Evolutionary conservation across 2,888 invertebrate genomes (phyloP).

Genomic region (Spilosoma lubricipeda): DNA sequence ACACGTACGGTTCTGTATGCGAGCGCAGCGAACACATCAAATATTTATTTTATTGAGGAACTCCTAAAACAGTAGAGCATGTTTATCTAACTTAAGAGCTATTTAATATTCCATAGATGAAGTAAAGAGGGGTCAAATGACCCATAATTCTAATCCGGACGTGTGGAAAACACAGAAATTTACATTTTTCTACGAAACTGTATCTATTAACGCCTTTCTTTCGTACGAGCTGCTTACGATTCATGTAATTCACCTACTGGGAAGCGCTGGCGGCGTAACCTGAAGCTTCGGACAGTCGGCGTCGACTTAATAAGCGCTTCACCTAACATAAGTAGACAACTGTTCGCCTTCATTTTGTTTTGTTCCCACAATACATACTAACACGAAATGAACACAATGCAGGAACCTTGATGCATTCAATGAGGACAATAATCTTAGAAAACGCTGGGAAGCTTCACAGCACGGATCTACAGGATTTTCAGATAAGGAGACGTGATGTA

Average conservation of each 20-base stretch:
- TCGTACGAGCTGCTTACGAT: constrained; percentile 65
- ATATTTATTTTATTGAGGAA: constrained; percentile 39
- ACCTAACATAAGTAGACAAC: constrained; percentile 31
- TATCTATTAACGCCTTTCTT: constrained; percentile 68
- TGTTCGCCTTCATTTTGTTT: constrained; percentile 21
- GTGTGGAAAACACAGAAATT: constrained; percentile 68
- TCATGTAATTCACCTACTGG: constrained; percentile 58
- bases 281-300: constrained; percentile 32
- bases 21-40: constrained; percentile 30
- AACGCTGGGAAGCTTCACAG: not conserved
- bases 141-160: constrained; percentile 73
- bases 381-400: not conserved
- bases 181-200: constrained; percentile 77
- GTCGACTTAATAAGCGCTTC: constrained; percentile 35
- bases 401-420: not conserved
- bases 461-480: not conserved
- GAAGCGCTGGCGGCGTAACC: constrained; percentile 33
- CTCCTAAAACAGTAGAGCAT: constrained; percentile 34
- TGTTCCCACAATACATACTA: constrained; percentile 6
- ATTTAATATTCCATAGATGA: constrained; percentile 74
- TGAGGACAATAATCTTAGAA: not conserved
- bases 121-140: constrained; percentile 71
- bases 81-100: constrained; percentile 56
- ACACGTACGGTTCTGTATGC: constrained; percentile 12
- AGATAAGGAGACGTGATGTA: not conserved